Conservation (phyloP, 2,797 vertebrate species). For the Sebastes baramenuke region DNA sequence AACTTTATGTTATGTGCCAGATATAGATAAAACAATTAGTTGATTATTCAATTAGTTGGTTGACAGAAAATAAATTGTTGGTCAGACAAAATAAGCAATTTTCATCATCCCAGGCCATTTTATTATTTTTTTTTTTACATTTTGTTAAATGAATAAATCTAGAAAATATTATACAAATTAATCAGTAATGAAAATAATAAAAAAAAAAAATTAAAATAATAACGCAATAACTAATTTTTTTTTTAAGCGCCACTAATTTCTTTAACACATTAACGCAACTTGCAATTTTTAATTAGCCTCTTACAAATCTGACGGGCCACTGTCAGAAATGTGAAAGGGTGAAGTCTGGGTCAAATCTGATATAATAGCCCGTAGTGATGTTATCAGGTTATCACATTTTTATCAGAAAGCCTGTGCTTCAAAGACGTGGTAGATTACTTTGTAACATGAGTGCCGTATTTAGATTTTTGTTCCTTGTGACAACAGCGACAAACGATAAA, state of each 20-base stretch:
- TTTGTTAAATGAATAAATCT: not conserved
- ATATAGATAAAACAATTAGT: too few species aligned
- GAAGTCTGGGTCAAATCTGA: not conserved
- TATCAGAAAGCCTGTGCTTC: not conserved
- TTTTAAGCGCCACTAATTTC: too few species aligned
- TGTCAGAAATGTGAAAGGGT: too few species aligned
- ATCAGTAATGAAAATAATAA: too few species aligned
- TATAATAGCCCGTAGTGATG: not conserved
- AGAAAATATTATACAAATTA: too few species aligned
- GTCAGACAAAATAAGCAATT: not conserved
- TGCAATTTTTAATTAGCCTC: too few species aligned
- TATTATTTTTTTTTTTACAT: not conserved
- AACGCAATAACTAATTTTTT: rapidly evolving
- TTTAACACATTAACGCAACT: too few species aligned
- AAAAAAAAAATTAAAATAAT: too few species aligned
- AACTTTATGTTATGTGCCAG: too few species aligned
- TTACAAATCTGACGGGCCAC: rapidly evolving
- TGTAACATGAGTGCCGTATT: not conserved
- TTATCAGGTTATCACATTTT: not conserved
- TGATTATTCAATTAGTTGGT: too few species aligned
- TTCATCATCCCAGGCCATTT: not conserved
- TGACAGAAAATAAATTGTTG: too few species aligned
- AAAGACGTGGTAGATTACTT: not conserved
- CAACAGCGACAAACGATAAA: too few species aligned
- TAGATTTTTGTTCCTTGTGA: not conserved